Conservation (phyloP, 2,797 vertebrate species). For the Notamacropus eugenii region DNA sequence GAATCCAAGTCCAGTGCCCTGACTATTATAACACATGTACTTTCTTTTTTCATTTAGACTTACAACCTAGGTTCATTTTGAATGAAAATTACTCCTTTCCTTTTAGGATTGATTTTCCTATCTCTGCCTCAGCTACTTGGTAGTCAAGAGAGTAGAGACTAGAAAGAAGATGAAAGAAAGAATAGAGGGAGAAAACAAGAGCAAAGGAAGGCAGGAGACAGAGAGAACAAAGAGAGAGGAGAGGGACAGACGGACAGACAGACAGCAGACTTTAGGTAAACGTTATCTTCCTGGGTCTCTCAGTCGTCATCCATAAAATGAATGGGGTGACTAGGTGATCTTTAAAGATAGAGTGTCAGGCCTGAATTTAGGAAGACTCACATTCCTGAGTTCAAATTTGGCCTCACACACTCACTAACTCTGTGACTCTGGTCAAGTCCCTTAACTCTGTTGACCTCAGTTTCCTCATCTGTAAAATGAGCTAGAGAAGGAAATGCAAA, state of each 20-base stretch:
- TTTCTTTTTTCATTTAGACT: neutral
- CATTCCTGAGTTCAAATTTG: too few relatives aligned
- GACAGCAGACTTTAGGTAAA: neutral
- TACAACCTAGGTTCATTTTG: neutral
- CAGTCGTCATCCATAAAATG: neutral
- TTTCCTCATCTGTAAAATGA: too few relatives aligned
- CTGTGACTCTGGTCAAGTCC: too few relatives aligned
- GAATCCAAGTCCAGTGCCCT: neutral
- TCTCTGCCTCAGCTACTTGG: neutral
- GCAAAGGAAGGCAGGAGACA: rapidly evolving
- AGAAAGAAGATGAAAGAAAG: neutral
- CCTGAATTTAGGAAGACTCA: neutral
- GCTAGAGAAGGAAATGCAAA: too few relatives aligned
- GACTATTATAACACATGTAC: neutral
- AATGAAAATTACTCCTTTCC: neutral
- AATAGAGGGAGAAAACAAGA: neutral
- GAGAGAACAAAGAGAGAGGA: too few relatives aligned
- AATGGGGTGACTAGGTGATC: neutral
- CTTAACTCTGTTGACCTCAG: too few relatives aligned
- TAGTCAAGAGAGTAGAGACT: rapidly evolving
- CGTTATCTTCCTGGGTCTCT: neutral
- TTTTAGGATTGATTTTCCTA: neutral
- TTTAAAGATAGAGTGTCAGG: neutral
- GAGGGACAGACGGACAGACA: too few relatives aligned
- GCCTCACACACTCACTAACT: too few relatives aligned